phyloP scores from a whole-genome alignment of 2,113 vertebrate species.

The Perognathus longimembris region DNA sequence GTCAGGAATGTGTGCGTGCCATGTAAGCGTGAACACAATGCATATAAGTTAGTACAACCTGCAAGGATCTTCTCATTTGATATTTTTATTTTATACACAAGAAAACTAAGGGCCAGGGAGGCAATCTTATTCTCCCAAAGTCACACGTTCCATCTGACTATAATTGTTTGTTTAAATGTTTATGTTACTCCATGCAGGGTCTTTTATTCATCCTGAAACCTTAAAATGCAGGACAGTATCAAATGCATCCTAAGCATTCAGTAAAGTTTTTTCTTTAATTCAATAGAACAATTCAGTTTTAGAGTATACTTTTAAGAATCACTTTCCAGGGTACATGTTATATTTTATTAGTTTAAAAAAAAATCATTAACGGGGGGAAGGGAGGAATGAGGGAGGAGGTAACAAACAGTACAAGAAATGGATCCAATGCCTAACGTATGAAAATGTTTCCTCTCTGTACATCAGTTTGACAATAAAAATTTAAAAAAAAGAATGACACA shows the following conservation, averaged over 20 bases:
- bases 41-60: background rate
- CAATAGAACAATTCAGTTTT: too few relatives aligned
- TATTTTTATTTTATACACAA: conserved; percentile 2
- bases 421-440: too few relatives aligned
- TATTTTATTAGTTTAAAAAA: too few relatives aligned
- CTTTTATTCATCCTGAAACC: background rate
- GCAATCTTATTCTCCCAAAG: background rate
- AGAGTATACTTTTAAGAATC: too few relatives aligned
- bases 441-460: too few relatives aligned
- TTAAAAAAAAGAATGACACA: too few relatives aligned
- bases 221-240: background rate
- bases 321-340: too few relatives aligned
- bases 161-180: background rate
- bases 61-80: background rate
- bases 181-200: background rate
- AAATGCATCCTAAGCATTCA: background rate
- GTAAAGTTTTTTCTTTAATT: too few relatives aligned
- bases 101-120: background rate
- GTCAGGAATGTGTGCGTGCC: background rate
- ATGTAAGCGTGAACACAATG: background rate
- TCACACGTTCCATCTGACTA: background rate
- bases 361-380: too few relatives aligned
- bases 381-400: too few relatives aligned
- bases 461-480: too few relatives aligned
- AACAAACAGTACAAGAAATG: too few relatives aligned